phyloP scores from a whole-genome alignment of 2,888 invertebrate species.

The Epistrophella euchroma region DNA sequence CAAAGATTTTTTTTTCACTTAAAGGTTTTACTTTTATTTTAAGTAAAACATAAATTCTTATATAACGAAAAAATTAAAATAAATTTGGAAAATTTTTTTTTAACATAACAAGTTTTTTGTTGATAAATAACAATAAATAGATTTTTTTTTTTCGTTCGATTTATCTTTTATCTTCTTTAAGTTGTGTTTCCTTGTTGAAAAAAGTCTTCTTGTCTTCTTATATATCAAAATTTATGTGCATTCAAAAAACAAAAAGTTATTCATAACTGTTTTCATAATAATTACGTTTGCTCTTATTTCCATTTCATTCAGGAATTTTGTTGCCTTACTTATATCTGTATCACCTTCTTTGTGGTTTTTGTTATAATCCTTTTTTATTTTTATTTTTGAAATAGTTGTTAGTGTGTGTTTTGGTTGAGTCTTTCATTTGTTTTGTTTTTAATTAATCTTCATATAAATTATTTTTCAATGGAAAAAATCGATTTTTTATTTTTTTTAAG shows the following conservation, averaged over 20 bases:
- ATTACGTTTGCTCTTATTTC: slow-evolving; percentile 41
- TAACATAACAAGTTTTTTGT: slow-evolving; percentile 59
- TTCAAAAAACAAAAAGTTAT: slow-evolving; percentile 38
- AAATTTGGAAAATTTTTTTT: slow-evolving; percentile 47
- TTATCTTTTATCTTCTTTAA: slow-evolving; percentile 44
- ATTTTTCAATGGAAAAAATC: slow-evolving; percentile 76
- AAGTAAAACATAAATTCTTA: slow-evolving; percentile 53
- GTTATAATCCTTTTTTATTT: slow-evolving; percentile 12
- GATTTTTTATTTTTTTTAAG: slow-evolving; percentile 52
- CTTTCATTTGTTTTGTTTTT: slow-evolving; percentile 50
- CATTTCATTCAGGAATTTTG: slow-evolving; percentile 27
- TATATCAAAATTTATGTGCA: slow-evolving; percentile 20
- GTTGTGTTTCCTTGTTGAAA: slow-evolving; percentile 48
- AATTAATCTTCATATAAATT: slow-evolving; percentile 59
- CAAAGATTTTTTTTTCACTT: slow-evolving; percentile 49
- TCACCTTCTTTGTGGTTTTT: slow-evolving; percentile 43
- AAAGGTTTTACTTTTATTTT: slow-evolving; percentile 55
- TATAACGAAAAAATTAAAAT: slow-evolving; percentile 44
- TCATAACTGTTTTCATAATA: slow-evolving; percentile 37
- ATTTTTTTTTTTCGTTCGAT: slow-evolving; percentile 31
- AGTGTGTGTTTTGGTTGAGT: slow-evolving; percentile 63
- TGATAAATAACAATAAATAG: slow-evolving; percentile 64
- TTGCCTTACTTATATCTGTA: slow-evolving; percentile 47
- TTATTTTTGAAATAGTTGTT: slow-evolving; percentile 40
- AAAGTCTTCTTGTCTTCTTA: slow-evolving; percentile 47